A percentile compares a stretch with the other conserved stretches of the same genome.
phyloP scores from a whole-genome alignment of 2,888 invertebrate genomes.

The Cheilosia vulpina region DNA sequence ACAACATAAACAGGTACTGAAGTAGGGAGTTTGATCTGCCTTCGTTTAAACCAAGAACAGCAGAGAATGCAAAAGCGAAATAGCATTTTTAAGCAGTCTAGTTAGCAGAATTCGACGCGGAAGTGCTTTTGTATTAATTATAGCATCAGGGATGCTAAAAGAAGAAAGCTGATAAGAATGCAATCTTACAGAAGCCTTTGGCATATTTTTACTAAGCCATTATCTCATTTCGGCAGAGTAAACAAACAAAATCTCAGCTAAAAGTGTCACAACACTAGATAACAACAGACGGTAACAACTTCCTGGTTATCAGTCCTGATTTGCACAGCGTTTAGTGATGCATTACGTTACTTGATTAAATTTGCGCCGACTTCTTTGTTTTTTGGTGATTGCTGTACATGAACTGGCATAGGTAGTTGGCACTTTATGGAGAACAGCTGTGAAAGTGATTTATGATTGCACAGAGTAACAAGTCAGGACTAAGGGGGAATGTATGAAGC shows the following conservation, averaged over 20 bases:
- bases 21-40: too few species aligned
- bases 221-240: neutral
- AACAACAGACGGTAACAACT: slow-evolving; percentile 12
- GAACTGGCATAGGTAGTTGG: neutral
- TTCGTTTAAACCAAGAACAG: too few species aligned
- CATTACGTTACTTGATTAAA: slow-evolving; percentile 4
- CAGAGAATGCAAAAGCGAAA: too few species aligned
- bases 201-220: neutral
- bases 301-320: neutral
- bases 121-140: too few species aligned
- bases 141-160: too few species aligned
- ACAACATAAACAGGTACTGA: too few species aligned
- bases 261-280: neutral
- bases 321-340: neutral
- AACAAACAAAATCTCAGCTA: neutral
- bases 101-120: too few species aligned
- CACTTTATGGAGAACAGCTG: too few species aligned
- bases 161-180: neutral
- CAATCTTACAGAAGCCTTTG: neutral
- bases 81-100: too few species aligned
- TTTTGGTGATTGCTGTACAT: neutral
- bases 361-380: neutral
- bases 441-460: too few species aligned
- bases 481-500: too few species aligned
- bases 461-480: too few species aligned